phyloP scores from a whole-genome alignment of 2,797 vertebrate genomes.

The Mergus octosetaceus region DNA sequence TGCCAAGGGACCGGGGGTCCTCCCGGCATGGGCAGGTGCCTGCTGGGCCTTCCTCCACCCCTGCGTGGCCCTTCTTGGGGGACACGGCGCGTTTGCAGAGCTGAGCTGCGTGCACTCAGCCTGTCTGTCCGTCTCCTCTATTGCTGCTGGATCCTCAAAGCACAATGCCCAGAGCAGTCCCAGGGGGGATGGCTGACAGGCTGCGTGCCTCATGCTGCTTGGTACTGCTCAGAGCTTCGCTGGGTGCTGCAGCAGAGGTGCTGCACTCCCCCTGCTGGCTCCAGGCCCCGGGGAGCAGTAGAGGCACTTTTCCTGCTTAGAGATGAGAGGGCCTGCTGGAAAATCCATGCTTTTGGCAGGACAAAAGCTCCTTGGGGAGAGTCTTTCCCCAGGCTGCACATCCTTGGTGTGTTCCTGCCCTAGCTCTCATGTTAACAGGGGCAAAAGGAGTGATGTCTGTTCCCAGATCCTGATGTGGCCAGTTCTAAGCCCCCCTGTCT shows the following conservation, averaged over 20 bases:
- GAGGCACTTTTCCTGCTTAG: background rate
- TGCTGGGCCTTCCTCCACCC: background rate
- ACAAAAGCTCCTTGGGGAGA: background rate
- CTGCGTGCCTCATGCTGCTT: background rate
- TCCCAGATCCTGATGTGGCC: background rate
- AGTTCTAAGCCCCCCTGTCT: background rate
- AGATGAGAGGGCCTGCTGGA: background rate
- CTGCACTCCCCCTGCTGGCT: background rate
- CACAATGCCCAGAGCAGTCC: background rate
- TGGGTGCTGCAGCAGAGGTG: background rate
- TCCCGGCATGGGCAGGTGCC: rapidly evolving
- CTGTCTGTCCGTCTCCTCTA: background rate
- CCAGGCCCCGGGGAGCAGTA: background rate
- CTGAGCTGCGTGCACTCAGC: background rate
- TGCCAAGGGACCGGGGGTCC: background rate
- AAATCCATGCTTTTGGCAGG: background rate
- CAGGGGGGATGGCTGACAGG: background rate
- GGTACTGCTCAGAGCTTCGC: background rate
- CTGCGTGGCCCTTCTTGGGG: rapidly evolving
- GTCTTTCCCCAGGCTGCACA: background rate
- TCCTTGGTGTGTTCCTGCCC: background rate
- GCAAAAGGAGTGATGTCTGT: background rate
- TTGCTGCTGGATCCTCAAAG: background rate
- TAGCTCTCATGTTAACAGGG: background rate
- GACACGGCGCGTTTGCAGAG: background rate